Conservation (phyloP, 2,888 invertebrate genomes). For the Zaprionus lineosus region DNA sequence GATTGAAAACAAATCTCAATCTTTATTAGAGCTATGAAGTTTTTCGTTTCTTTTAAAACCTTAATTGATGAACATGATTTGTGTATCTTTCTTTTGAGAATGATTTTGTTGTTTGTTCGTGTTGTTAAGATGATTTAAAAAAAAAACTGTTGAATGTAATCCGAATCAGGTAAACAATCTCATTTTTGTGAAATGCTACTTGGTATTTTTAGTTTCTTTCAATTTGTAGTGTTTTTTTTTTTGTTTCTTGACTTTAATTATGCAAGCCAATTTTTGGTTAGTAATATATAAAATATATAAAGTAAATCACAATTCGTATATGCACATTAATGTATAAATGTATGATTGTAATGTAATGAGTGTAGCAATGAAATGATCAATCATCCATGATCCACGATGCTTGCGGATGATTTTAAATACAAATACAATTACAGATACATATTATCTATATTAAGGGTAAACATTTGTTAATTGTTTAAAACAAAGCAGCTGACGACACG, state of each 20-base stretch:
- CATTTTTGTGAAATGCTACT: constrained; percentile 35
- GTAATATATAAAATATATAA: constrained; percentile 72
- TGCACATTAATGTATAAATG: constrained; percentile 47
- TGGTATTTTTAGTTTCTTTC: constrained; percentile 23
- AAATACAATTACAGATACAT: constrained; percentile 41
- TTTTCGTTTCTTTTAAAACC: constrained; percentile 14
- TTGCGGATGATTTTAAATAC: constrained; percentile 45
- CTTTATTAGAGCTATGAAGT: constrained; percentile 30
- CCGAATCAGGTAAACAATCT: constrained; percentile 55
- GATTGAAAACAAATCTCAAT: constrained; percentile 26
- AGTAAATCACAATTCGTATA: constrained; percentile 77
- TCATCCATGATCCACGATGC: constrained; percentile 19
- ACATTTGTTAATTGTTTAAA: constrained; percentile 74
- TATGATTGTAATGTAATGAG: constrained; percentile 27
- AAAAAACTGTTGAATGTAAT: constrained; percentile 26
- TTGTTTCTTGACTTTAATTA: constrained; percentile 42
- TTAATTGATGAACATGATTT: constrained; percentile 28
- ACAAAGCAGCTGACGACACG: constrained; percentile 62
- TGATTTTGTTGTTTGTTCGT: constrained; percentile 22
- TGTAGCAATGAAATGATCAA: constrained; percentile 26
- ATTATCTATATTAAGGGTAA: constrained; percentile 58
- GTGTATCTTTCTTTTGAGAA: constrained; percentile 17
- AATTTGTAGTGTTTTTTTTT: constrained; percentile 31
- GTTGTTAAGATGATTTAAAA: constrained; percentile 25
- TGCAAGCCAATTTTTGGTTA: constrained; percentile 60